These are phyloP conservation scores for Mandrillus leucophaeus DNA, from an alignment of 2,113 vertebrate species.

Conservation along the genomic window DNA sequence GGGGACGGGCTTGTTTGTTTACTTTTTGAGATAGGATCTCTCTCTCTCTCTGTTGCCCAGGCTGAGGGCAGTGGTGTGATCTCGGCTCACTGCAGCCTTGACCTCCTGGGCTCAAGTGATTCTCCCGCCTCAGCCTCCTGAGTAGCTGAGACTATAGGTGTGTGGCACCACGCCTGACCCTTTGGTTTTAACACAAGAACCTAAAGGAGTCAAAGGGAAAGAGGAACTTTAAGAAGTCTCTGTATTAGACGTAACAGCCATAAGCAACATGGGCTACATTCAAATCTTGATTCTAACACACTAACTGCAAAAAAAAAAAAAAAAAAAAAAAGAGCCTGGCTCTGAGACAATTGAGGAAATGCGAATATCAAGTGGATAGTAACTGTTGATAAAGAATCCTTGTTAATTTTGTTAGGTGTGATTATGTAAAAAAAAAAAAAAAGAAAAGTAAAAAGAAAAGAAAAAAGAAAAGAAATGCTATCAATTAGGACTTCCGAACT, in stretches of 20 bases:
- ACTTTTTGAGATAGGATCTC: too few species aligned
- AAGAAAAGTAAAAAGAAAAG: too few species aligned
- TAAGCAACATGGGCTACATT: background rate
- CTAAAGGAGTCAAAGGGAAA: background rate
- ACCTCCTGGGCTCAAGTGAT: too few species aligned
- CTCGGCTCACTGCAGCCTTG: too few species aligned
- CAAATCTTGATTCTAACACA: background rate
- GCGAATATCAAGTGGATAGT: background rate
- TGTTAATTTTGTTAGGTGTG: background rate
- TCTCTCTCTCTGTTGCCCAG: too few species aligned
- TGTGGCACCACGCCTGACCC: too few species aligned
- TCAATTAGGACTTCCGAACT: background rate
- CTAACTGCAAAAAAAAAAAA: background rate
- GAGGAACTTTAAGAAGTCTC: background rate
- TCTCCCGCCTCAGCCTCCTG: too few species aligned
- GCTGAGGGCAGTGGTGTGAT: too few species aligned
- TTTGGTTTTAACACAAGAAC: background rate
- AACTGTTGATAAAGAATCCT: background rate
- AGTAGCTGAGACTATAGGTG: too few species aligned
- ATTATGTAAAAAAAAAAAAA: background rate
- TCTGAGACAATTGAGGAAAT: background rate
- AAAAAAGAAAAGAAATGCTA: too few species aligned
- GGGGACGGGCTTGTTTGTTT: too few species aligned
- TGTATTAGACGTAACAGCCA: background rate
- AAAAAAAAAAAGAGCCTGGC: background rate